Conservation (phyloP, 2,797 vertebrate species). For the Falco novaeseelandiae region DNA sequence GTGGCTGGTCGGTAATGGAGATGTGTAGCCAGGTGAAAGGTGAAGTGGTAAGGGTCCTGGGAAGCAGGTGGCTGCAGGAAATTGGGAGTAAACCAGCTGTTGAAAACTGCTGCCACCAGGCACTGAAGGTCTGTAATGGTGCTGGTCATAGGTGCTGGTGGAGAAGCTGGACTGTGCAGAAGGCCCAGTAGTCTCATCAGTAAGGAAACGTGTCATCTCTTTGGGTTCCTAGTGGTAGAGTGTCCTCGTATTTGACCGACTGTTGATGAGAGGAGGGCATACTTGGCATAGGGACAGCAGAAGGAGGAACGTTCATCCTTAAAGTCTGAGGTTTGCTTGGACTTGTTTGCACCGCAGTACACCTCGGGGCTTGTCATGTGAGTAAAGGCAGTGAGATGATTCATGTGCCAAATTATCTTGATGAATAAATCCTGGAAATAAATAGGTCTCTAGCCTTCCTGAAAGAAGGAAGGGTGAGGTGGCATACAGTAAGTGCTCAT, state of each 20-base stretch:
- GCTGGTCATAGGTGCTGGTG: neutral
- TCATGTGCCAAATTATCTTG: neutral
- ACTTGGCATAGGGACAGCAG: neutral
- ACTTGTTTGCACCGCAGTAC: neutral
- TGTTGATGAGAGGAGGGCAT: neutral
- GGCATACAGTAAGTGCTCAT: neutral
- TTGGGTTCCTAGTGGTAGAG: neutral
- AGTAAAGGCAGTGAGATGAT: neutral
- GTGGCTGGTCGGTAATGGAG: neutral
- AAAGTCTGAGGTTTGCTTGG: neutral
- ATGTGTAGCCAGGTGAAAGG: neutral
- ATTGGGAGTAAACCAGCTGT: neutral
- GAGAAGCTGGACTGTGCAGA: neutral
- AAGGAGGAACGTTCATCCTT: neutral
- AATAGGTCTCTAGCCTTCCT: neutral
- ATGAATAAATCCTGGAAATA: neutral
- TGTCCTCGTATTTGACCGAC: fast-evolving
- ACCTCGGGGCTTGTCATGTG: neutral
- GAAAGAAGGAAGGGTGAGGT: neutral
- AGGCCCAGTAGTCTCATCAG: neutral
- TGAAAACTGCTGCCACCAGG: neutral
- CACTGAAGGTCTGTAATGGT: neutral
- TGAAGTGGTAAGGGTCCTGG: neutral
- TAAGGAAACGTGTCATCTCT: neutral
- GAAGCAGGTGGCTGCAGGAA: neutral